Evolutionary conservation across 2,888 invertebrate genomes (phyloP), one percentile per base, ranked within the genome.

Genomic region (Boloria selene): DNA sequence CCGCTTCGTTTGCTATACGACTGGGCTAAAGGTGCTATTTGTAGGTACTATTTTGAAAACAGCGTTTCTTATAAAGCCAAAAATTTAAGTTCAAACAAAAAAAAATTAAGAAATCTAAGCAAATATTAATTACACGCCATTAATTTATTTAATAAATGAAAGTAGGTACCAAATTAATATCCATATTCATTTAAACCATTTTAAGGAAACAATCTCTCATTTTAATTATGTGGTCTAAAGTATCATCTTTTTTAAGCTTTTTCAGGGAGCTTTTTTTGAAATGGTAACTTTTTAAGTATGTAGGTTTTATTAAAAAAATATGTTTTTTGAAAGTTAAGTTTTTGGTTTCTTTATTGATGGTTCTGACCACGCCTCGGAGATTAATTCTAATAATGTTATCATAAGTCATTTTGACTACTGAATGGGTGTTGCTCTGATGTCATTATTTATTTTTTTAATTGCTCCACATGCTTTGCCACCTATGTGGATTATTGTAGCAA

Each of bases 381-480:
- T 71, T 72, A 70, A 73, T 73, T 60, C 65, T 71, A 72, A 71
- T 72, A 70, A 75, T 65, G 67, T 67, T 70, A 65, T 73, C 69
- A 70, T 74, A 73, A 73, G 75, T 76, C 68, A 69, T 78, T 70
- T 73, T 72, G 73, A 77, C 88, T 89, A 87, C 89, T 71, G 88
- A 77, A 79, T 80, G 85, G 83, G 84, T 79, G 86, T 79, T 78
- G 70, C 64, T 80, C 70, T 81, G 77, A 85, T 77, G 76, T 80
- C 80, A 81, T 87, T 86, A 87, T 86, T 86, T 82, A 81, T 77
- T 77, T 79, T 80, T 79, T 75, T 72, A 75, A 73, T 72, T 70
- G 69, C 69, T 69, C 60, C 61, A 56, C 53, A 38, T 67, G 49
- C 49, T 61, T 67, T 67, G 63, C 64, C 56, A 50, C 56, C 53